A percentile compares a stretch with the other conserved stretches of the same genome.
These are phyloP conservation scores for Myrmophylax atrothorax DNA, from an alignment of 2,113 vertebrate species.

Conservation along the genomic window DNA sequence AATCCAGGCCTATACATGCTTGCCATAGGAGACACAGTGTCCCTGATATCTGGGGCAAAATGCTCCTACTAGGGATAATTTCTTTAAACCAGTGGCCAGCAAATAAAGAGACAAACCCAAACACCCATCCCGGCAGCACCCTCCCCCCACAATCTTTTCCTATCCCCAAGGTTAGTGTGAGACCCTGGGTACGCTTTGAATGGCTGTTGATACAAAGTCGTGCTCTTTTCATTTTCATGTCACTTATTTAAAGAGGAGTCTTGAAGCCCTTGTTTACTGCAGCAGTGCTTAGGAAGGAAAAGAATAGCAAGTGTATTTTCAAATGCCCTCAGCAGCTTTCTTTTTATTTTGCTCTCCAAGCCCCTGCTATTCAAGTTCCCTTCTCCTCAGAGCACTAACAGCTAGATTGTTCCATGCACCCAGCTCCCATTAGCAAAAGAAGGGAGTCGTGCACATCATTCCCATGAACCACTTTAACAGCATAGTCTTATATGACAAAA, in stretches of 20 bases:
- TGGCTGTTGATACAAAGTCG: slow-evolving; percentile 47
- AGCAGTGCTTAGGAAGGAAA: slow-evolving; percentile 36
- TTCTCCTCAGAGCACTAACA: slow-evolving; percentile 60
- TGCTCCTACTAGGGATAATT: not conserved
- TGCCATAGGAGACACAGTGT: not conserved
- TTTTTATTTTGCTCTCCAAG: slow-evolving; percentile 61
- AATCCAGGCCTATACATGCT: not conserved
- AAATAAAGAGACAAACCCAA: not conserved
- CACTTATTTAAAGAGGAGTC: slow-evolving; percentile 57
- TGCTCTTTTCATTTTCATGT: slow-evolving; percentile 60
- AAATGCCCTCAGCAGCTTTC: slow-evolving; percentile 64
- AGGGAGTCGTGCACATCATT: slow-evolving; percentile 46
- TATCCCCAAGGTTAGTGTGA: slow-evolving; percentile 43
- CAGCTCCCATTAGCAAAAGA: slow-evolving; percentile 58
- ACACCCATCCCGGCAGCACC: not conserved
- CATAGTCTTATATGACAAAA: not conserved
- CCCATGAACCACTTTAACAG: slow-evolving; percentile 31
- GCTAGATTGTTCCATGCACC: slow-evolving; percentile 60
- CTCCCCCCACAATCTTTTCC: not conserved
- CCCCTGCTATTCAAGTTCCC: slow-evolving; percentile 58
- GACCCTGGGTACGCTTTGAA: slow-evolving; percentile 17
- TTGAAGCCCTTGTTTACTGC: slow-evolving; percentile 62
- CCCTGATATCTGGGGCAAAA: slow-evolving; percentile 4
- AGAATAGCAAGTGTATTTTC: slow-evolving; percentile 53
- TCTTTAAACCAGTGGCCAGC: not conserved